These are phyloP conservation scores for Corythoichthys intestinalis DNA, from an alignment of 2,113 vertebrate genomes.

Conservation along the genomic window DNA sequence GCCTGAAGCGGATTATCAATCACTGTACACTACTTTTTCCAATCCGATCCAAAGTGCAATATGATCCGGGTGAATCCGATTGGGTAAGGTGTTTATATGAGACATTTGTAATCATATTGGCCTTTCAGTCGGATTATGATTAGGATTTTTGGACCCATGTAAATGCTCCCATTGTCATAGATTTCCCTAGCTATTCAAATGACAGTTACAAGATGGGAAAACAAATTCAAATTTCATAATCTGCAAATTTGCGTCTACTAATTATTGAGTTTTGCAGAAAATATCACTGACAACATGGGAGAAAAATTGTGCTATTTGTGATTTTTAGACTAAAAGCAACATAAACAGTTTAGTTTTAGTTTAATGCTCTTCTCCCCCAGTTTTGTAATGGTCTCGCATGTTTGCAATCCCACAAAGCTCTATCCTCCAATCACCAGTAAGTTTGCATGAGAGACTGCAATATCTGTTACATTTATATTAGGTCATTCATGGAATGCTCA, in stretches of 20 bases:
- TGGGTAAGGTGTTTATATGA: too few relatives aligned
- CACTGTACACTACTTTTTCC: too few relatives aligned
- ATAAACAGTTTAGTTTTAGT: constrained; percentile 33
- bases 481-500: neutral
- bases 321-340: constrained; percentile 66
- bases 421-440: constrained; percentile 63
- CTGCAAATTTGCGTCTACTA: neutral
- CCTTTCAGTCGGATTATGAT: too few relatives aligned
- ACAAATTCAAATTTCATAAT: constrained; percentile 26
- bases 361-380: constrained; percentile 47
- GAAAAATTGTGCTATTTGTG: constrained; percentile 59
- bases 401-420: constrained; percentile 62
- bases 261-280: constrained; percentile 36
- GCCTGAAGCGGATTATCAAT: too few relatives aligned
- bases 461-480: constrained; percentile 42
- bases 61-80: too few relatives aligned
- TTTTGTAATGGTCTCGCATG: constrained; percentile 50
- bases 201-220: constrained; percentile 8
- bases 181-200: constrained; percentile 30
- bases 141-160: too few relatives aligned
- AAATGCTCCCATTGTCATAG: constrained; percentile 1
- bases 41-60: too few relatives aligned
- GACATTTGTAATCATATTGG: too few relatives aligned
- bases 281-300: constrained; percentile 48
- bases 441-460: constrained; percentile 58